Evolutionary conservation across 35 echinoderm and acorn worm genomes (phyloP), one percentile per base, ranked within the genome.

Genomic region (Hemicentrotus pulcherrimus): DNA sequence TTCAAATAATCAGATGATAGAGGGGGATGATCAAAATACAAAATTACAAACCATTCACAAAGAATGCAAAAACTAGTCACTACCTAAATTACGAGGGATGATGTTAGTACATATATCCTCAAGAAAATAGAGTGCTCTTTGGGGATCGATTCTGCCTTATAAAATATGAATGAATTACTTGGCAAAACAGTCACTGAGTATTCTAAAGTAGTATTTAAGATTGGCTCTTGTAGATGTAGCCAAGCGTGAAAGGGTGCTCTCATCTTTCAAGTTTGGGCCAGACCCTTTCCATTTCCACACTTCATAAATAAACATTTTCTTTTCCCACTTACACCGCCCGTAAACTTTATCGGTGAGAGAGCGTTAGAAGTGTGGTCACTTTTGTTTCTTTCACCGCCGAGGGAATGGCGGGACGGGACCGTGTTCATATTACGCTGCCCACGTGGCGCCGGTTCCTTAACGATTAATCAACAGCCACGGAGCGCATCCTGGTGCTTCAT

Each of bases 151-250:
- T 78, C 65, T 0, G 65, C 19, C 65, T 78, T 18, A 78, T 78
- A 78, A 78, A 78, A 78, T 78, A 78, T 78, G 65, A 78, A 78
- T 78, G 65, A 78, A 78, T 78, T 78, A 78, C 65, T 78, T 78
- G 65, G 22, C 65, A 18, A 78, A 28, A 78, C 65, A 78, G 65
- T 78, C 65, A 22, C 19, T 28, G 19, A 22, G 65, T 78, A 78
- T 78, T 78, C 65, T 78, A 78, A 78, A 28, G 65, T n/a, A 78
- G 19, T 78, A 78, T 78, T n/a, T 28, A 78, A 18, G 24, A 6
- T 78, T 0, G 65, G 22, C 19, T 78, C 65, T 78, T 78, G 65
- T 78, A 78, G 61, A 6, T 28, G 6, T 78, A 78, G 24, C 65
- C 22, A 78, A 78, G 65, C 65, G 22, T 78, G 65, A 78, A 28